Conservation (phyloP, 2,113 vertebrate genomes). For the Tinamus guttatus region DNA sequence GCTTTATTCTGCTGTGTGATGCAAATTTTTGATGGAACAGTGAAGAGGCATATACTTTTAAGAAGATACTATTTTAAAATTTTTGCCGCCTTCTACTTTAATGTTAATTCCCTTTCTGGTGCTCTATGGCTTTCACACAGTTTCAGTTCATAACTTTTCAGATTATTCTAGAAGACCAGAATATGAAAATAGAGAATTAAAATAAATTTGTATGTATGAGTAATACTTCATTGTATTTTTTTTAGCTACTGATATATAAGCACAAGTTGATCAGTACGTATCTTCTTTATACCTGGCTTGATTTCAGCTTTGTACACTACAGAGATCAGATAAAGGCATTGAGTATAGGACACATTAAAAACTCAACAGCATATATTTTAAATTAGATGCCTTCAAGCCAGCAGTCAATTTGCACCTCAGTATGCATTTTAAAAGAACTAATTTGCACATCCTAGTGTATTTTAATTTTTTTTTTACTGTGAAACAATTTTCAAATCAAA, state of each 20-base stretch:
- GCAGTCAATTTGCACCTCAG: background rate
- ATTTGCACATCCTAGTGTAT: background rate
- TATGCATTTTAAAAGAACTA: background rate
- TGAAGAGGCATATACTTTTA: background rate
- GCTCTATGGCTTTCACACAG: background rate
- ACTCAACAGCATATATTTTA: background rate
- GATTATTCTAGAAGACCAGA: background rate
- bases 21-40: background rate
- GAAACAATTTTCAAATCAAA: background rate
- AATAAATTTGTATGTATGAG: background rate
- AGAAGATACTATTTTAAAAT: background rate
- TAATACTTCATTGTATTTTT: background rate
- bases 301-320: background rate
- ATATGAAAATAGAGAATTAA: background rate
- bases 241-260: background rate
- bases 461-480: background rate
- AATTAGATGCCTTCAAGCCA: background rate
- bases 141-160: background rate
- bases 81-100: accelerated
- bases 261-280: background rate
- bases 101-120: background rate
- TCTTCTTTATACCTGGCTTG: background rate
- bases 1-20: background rate
- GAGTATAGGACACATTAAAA: background rate
- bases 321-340: background rate